Percentiles rank a stretch among this genome's conserved stretches.
phyloP scores from a whole-genome alignment of 2,888 invertebrate genomes.

The Muscina levida region DNA sequence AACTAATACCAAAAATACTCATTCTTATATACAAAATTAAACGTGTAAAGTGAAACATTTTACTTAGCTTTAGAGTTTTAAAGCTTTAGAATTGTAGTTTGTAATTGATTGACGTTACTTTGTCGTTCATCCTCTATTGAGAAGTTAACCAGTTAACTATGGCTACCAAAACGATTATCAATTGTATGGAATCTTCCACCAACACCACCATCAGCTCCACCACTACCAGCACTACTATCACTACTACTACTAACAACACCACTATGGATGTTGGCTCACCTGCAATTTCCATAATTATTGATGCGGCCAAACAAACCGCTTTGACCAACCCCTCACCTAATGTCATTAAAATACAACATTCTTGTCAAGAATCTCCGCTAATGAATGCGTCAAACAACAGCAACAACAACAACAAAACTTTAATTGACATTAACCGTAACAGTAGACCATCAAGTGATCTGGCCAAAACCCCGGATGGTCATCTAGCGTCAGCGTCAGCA shows the following conservation, averaged over 20 bases:
- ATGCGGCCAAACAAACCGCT: constrained; percentile 57
- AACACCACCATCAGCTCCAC: constrained; percentile 18
- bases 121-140: background rate
- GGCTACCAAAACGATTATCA: constrained; percentile 69
- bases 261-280: no score
- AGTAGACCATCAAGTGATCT: constrained; percentile 10
- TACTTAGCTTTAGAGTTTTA: no score
- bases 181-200: constrained; percentile 59
- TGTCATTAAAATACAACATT: constrained; percentile 66
- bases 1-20: constrained; percentile 1
- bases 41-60: no score
- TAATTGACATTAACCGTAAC: constrained; percentile 69
- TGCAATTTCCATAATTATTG: constrained; percentile 69
- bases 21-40: no score
- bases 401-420: constrained; percentile 62
- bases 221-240: no score
- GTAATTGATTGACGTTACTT: background rate
- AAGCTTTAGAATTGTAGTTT: background rate
- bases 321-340: constrained; percentile 39
- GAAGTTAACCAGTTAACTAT: no score
- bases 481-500: constrained; percentile 62
- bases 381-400: constrained; percentile 50
- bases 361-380: constrained; percentile 51
- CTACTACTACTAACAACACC: no score
- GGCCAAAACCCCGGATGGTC: constrained; percentile 48